Conservation (phyloP, 2,888 invertebrate genomes). For the Eueremaeus valkanovi region DNA sequence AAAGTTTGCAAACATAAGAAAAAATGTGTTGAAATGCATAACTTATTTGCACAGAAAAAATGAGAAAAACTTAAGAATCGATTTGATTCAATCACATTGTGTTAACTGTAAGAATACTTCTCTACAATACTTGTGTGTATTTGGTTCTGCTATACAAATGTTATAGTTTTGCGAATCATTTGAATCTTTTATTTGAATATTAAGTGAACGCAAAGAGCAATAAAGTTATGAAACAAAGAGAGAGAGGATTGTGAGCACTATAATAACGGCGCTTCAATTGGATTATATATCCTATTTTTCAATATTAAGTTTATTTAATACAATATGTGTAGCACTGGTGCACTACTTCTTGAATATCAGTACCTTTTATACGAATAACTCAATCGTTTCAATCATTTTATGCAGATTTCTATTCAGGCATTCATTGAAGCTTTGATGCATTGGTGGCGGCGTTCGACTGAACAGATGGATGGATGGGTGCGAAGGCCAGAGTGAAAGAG, state of each 20-base stretch:
- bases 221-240: not conserved
- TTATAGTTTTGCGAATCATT: not conserved
- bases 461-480: conserved; percentile 27
- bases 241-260: not conserved
- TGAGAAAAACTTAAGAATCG: not conserved
- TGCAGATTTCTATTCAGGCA: conserved; percentile 19
- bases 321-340: not conserved
- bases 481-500: not conserved
- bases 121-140: not conserved
- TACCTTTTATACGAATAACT: conserved; percentile 8
- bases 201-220: not conserved
- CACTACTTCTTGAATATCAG: not conserved
- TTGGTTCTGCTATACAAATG: not conserved
- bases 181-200: not conserved
- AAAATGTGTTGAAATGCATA: not conserved
- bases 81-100: not conserved
- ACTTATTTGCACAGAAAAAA: not conserved
- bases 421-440: not conserved
- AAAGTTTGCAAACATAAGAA: not conserved
- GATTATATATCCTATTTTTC: conserved; percentile 24
- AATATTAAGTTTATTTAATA: conserved; percentile 11
- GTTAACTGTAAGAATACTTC: not conserved
- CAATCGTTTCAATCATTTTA: conserved; percentile 20
- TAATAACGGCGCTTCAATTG: conserved; percentile 1
- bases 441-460: conserved; percentile 11